Percentiles rank a stretch among this genome's conserved stretches.
These are phyloP conservation scores for Portevinia maculata DNA, from an alignment of 2,888 invertebrate species.

Conservation along the genomic window DNA sequence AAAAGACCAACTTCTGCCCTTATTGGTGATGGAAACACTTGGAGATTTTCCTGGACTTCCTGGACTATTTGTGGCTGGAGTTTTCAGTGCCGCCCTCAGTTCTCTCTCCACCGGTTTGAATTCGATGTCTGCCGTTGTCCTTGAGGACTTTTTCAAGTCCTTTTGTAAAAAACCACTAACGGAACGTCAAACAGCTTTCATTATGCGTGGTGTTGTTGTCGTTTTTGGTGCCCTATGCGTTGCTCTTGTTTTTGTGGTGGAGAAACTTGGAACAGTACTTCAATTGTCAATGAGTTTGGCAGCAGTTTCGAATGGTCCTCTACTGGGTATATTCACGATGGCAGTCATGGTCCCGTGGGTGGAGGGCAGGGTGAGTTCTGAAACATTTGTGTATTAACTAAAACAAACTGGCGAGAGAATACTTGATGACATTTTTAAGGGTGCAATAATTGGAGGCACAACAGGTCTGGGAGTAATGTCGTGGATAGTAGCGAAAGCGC, in stretches of 20 bases:
- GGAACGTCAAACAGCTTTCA: slow-evolving; percentile 84
- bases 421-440: slow-evolving; percentile 79
- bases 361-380: slow-evolving; percentile 84
- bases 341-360: slow-evolving; percentile 88
- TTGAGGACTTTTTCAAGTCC: slow-evolving; percentile 88
- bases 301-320: slow-evolving; percentile 87
- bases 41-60: slow-evolving; percentile 91
- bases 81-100: slow-evolving; percentile 95
- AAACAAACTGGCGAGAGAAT: slow-evolving; percentile 53
- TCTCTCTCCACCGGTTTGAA: slow-evolving; percentile 91
- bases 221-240: slow-evolving; percentile 86
- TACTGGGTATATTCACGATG: slow-evolving; percentile 87
- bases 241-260: slow-evolving; percentile 86
- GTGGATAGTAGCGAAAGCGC: slow-evolving; percentile 85
- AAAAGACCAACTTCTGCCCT: slow-evolving; percentile 91
- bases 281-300: slow-evolving; percentile 87
- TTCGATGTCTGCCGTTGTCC: slow-evolving; percentile 89
- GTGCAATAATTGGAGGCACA: slow-evolving; percentile 84
- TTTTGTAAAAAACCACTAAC: slow-evolving; percentile 84
- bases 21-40: slow-evolving; percentile 93
- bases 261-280: slow-evolving; percentile 88
- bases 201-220: slow-evolving; percentile 88
- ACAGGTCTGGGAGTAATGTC: slow-evolving; percentile 84
- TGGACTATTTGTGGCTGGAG: slow-evolving; percentile 94
- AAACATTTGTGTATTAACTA: slow-evolving; percentile 46